A percentile compares a stretch with the other conserved stretches of the same genome.
phyloP scores from a whole-genome alignment of 2,113 vertebrate genomes.

The Engystomops pustulosus region DNA sequence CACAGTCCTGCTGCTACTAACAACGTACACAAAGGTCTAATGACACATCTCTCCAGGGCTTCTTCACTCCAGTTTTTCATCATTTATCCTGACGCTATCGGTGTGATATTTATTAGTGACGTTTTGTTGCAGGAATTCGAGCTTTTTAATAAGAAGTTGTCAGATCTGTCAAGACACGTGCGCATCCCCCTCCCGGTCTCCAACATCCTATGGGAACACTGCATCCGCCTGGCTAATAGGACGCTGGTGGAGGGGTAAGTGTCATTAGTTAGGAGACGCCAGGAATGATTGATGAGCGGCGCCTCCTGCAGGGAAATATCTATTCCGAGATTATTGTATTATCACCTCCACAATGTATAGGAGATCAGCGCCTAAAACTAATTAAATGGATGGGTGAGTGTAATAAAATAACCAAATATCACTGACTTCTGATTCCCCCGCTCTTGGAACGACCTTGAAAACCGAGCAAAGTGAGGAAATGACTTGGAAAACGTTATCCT shows the following conservation, averaged over 20 bases:
- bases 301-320: not conserved
- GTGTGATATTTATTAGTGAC: too few relatives aligned
- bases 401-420: too few relatives aligned
- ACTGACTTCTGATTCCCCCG: too few relatives aligned
- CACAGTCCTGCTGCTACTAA: too few relatives aligned
- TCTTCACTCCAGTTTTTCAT: too few relatives aligned
- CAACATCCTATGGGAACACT: slow-evolving; percentile 98
- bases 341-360: not conserved
- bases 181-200: slow-evolving; percentile 94
- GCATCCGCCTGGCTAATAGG: slow-evolving; percentile 95
- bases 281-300: not conserved
- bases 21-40: too few relatives aligned
- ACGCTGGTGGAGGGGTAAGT: slow-evolving; percentile 96
- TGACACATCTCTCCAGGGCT: too few relatives aligned
- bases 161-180: slow-evolving; percentile 90
- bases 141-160: slow-evolving; percentile 87
- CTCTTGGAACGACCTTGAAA: not conserved
- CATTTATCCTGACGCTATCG: too few relatives aligned
- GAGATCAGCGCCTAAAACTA: not conserved
- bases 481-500: too few relatives aligned
- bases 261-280: not conserved
- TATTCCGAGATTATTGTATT: not conserved
- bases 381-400: not conserved
- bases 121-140: slow-evolving; percentile 88
- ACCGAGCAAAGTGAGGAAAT: not conserved